A percentile compares a stretch with the other conserved stretches of the same genome.
phyloP scores from a whole-genome alignment of 2,113 vertebrate genomes.

The Clinocottus analis region DNA sequence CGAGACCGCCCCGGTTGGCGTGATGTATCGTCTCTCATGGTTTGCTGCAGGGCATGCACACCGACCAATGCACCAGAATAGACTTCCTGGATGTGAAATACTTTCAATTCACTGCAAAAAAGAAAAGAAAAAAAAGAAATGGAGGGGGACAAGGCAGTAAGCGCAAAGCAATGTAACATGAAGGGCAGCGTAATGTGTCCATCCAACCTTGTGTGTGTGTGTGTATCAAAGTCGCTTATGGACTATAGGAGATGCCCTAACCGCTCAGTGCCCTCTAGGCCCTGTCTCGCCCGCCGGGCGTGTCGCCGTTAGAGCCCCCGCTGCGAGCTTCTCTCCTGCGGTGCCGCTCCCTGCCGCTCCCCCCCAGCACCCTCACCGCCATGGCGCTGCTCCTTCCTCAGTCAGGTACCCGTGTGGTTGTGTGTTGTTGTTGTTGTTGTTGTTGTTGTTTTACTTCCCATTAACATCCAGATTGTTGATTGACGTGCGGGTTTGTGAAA shows the following conservation, averaged over 20 bases:
- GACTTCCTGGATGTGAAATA: slow-evolving; percentile 68
- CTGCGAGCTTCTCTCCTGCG: slow-evolving; percentile 87
- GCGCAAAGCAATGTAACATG: slow-evolving; percentile 32
- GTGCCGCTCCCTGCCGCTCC: slow-evolving; percentile 87
- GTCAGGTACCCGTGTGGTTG: slow-evolving; percentile 78
- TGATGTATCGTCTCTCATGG: slow-evolving; percentile 75
- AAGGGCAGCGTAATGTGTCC: slow-evolving; percentile 52
- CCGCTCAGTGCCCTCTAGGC: slow-evolving; percentile 81
- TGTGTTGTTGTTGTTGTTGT: not conserved
- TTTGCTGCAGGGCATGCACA: slow-evolving; percentile 66
- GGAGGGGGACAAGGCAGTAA: slow-evolving; percentile 46
- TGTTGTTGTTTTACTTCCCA: slow-evolving; percentile 1
- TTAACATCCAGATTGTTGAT: slow-evolving; percentile 9
- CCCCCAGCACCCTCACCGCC: slow-evolving; percentile 85
- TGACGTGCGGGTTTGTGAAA: slow-evolving; percentile 7
- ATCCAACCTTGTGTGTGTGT: slow-evolving; percentile 45
- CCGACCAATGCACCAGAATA: slow-evolving; percentile 68
- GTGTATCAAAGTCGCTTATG: slow-evolving; percentile 33
- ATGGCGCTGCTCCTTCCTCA: slow-evolving; percentile 81
- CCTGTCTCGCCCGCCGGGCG: slow-evolving; percentile 80
- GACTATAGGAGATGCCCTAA: slow-evolving; percentile 66
- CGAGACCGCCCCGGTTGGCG: slow-evolving; percentile 66
- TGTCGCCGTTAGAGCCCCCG: slow-evolving; percentile 83
- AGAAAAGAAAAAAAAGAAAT: not conserved
- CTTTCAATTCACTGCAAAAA: slow-evolving; percentile 55